Evolutionary conservation across 2,113 vertebrate genomes (phyloP).

Genomic region (Pelodiscus sinensis): DNA sequence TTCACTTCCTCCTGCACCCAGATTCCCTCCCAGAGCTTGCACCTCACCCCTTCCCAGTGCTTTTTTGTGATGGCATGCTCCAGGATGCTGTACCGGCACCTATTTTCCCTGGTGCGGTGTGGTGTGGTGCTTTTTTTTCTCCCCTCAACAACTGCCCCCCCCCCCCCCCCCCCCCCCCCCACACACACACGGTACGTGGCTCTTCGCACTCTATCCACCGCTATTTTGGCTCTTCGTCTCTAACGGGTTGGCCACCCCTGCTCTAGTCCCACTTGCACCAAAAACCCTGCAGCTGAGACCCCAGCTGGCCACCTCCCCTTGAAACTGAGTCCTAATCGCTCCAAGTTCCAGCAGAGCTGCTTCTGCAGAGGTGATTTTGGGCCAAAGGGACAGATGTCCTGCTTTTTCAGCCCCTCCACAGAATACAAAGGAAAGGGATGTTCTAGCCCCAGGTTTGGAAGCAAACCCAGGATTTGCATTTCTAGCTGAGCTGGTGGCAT

Average conservation of each 20-base stretch:
- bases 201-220: too few species aligned
- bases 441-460: slow-evolving; percentile 41
- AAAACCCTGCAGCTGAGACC: slow-evolving; percentile 69
- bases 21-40: too few species aligned
- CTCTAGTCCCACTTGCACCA: slow-evolving; percentile 61
- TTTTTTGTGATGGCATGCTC: too few species aligned
- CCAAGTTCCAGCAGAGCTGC: slow-evolving; percentile 53
- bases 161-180: too few species aligned
- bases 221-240: too few species aligned
- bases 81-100: too few species aligned
- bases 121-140: too few species aligned
- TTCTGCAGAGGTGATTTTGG: slow-evolving; percentile 66
- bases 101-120: too few species aligned
- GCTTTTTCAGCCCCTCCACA: slow-evolving; percentile 66
- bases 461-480: slow-evolving; percentile 31
- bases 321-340: slow-evolving; percentile 57
- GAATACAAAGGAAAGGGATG: not conserved
- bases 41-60: too few species aligned
- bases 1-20: too few species aligned
- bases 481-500: slow-evolving; percentile 12
- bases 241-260: not conserved
- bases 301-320: slow-evolving; percentile 70
- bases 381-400: slow-evolving; percentile 70
- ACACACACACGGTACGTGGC: too few species aligned
- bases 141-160: too few species aligned